phyloP scores from a whole-genome alignment of 1,140 invertebrate species.

The Ylistrum balloti region DNA sequence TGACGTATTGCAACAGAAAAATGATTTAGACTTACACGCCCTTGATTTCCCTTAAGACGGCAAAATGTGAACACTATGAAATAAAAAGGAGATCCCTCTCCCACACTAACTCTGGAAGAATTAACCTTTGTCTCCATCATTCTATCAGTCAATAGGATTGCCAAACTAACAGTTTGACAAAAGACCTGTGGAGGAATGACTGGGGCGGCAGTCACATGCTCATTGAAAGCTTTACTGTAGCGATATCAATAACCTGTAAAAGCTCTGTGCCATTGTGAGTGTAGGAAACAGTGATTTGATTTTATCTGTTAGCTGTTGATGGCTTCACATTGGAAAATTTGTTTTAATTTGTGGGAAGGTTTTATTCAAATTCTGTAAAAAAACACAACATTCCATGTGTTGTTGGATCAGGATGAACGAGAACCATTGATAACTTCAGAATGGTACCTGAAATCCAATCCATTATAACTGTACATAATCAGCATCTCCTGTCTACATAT shows the following conservation, averaged over 20 bases:
- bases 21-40: not conserved
- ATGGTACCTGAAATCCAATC: not conserved
- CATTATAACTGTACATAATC: not conserved
- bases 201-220: not conserved
- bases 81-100: constrained; percentile 17
- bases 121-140: not conserved
- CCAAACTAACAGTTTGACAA: not conserved
- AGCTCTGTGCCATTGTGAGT: not conserved
- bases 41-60: constrained; percentile 21
- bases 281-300: constrained; percentile 26
- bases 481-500: not conserved
- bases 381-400: not conserved
- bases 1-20: not conserved
- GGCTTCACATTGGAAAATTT: not conserved
- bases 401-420: not conserved
- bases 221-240: not conserved
- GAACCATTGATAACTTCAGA: not conserved
- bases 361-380: not conserved
- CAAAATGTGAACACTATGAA: not conserved
- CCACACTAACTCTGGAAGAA: not conserved
- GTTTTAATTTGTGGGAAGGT: constrained; percentile 27
- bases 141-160: not conserved
- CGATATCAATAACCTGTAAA: not conserved
- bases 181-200: not conserved
- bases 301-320: constrained; percentile 18